A percentile compares a stretch with the other conserved stretches of the same genome.
Conservation (phyloP, 2,797 vertebrate genomes). For the Amblyraja radiata region DNA sequence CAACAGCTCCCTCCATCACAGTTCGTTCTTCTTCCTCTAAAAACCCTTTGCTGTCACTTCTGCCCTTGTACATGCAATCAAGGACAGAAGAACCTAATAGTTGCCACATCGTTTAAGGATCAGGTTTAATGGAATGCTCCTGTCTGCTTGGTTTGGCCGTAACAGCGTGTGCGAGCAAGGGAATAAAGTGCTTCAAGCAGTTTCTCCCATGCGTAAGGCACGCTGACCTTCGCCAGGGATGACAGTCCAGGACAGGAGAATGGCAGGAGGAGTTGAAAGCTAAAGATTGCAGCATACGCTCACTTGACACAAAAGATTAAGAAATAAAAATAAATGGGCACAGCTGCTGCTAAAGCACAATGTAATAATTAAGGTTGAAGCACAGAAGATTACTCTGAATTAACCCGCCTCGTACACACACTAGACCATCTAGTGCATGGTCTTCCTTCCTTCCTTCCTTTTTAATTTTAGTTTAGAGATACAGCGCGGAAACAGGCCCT, state of each 20-base stretch:
- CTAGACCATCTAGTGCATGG: no score
- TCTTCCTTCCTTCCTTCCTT: background rate
- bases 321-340: slow-evolving; percentile 27
- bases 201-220: slow-evolving; percentile 32
- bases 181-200: slow-evolving; percentile 32
- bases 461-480: no score
- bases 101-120: slow-evolving; percentile 34
- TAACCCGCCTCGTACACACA: background rate
- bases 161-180: slow-evolving; percentile 16
- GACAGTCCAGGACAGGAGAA: slow-evolving; percentile 19
- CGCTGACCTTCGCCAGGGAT: slow-evolving; percentile 30
- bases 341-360: slow-evolving; percentile 12
- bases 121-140: slow-evolving; percentile 33
- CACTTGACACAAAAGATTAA: slow-evolving; percentile 28
- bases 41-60: slow-evolving; percentile 28
- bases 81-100: slow-evolving; percentile 21
- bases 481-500: no score
- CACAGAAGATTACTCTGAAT: background rate
- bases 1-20: background rate
- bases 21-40: background rate
- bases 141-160: slow-evolving; percentile 34
- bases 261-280: background rate
- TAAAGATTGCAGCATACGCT: background rate
- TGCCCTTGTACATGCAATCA: slow-evolving; percentile 10
- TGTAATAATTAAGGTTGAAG: background rate